Percentiles rank a stretch among this genome's conserved stretches.
These are phyloP conservation scores for Rhinophrynus dorsalis DNA, from an alignment of 2,797 vertebrate species.

Conservation along the genomic window DNA sequence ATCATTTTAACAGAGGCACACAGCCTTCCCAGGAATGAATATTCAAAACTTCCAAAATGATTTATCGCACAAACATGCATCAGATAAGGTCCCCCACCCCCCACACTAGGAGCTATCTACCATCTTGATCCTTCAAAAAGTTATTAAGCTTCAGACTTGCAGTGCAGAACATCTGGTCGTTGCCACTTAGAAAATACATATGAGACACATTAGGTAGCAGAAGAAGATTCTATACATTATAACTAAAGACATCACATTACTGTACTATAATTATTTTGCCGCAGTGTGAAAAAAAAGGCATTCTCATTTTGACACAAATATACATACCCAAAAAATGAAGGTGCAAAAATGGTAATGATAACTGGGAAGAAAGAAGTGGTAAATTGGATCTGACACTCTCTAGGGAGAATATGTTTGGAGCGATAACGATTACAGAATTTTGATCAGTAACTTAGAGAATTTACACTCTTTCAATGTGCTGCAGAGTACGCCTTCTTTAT, in stretches of 20 bases:
- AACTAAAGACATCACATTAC: neutral
- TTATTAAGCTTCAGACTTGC: slow-evolving; percentile 2
- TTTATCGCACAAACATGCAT: slow-evolving; percentile 10
- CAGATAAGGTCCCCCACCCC: neutral
- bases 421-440: slow-evolving; percentile 3
- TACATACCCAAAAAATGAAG: neutral
- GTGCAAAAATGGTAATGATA: neutral
- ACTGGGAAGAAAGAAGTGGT: neutral
- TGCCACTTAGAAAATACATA: neutral
- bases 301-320: neutral
- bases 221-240: neutral
- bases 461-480: no score
- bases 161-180: neutral
- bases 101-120: neutral
- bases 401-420: neutral
- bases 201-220: neutral
- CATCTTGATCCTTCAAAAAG: slow-evolving; percentile 5
- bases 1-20: slow-evolving; percentile 1
- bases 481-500: no score
- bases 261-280: neutral
- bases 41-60: slow-evolving; percentile 10
- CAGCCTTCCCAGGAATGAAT: neutral
- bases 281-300: neutral
- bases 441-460: neutral
- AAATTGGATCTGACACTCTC: neutral